Base-by-base conservation (phyloP, 1,140 invertebrate genomes). In the Bombus huntii region DNA sequence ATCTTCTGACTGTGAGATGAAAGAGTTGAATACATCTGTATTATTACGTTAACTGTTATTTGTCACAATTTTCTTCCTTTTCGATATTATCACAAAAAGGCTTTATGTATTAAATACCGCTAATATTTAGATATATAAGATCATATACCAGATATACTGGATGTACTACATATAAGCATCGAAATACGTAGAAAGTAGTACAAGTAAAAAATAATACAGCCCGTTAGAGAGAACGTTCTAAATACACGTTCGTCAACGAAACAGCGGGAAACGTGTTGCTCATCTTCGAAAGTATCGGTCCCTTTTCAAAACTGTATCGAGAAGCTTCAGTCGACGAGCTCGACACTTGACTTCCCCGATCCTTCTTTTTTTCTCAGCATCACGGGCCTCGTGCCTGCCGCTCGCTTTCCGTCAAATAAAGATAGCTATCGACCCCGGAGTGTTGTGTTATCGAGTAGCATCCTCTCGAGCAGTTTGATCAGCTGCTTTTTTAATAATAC, bases 281-380 rank as follows among this genome's bases (percentile, higher is more conserved):
- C 57, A 37, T 31, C 42, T 53, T n/a, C 31, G 71, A 62, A 66
- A 15, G 62, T 57, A 57, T 65, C n/a, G n/a, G 81, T 77, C 5
- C 66, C 76, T 89, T 89, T 89, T 89, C 65, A 65, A 88, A 87
- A 81, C 76, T 44, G 70, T 83, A 87, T 89, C 57, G 76, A 70
- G 39, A 37, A 81, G 66, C 59, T 81, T 72, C 34, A 89, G 68
- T 79, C 80, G 37, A 70, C 70, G 78, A 66, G 65, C 57, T 76
- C 71, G 71, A 80, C 72, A 81, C 84, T 89, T 76, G 66, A 89
- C 84, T 70, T 66, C 25, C 18, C 76, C 70, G 65, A 88, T 59
- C 65, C 18, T 47, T 68, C 70, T 77, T 72, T 74, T 77, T 22
- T 34, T 57, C 31, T 34, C 3, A 53, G 1, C 57, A 47, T 62